These are phyloP conservation scores for Patiria miniata DNA, from an alignment of 35 echinoderm and acorn worm species.

Conservation along the genomic window DNA sequence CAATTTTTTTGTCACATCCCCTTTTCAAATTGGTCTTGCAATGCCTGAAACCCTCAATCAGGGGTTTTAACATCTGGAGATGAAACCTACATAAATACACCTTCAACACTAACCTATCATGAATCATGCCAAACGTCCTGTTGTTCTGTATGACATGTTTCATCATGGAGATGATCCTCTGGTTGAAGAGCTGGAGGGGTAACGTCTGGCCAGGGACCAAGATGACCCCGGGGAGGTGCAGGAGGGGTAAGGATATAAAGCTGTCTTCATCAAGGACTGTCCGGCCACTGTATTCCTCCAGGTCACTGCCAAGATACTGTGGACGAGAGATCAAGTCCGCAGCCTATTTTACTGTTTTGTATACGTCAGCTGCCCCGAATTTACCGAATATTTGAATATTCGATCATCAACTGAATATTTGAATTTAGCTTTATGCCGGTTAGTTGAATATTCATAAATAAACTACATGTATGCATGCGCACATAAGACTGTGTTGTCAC, in stretches of 20 bases:
- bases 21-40: too few relatives aligned
- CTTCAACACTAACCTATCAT: conserved; percentile 62
- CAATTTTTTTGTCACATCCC: too few relatives aligned
- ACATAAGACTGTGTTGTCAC: too few relatives aligned
- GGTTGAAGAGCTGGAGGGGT: conserved; percentile 92
- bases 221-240: conserved; percentile 78
- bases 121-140: conserved; percentile 95
- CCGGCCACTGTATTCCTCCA: conserved; percentile 97
- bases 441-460: background rate
- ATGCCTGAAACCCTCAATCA: too few relatives aligned
- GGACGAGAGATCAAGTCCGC: background rate
- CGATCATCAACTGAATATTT: too few relatives aligned
- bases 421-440: background rate
- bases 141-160: conserved; percentile 84
- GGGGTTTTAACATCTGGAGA: too few relatives aligned
- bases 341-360: background rate
- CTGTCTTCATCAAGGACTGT: conserved; percentile 94
- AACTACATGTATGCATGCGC: background rate
- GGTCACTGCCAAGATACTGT: conserved; percentile 88
- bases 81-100: too few relatives aligned
- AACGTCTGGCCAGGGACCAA: conserved; percentile 90
- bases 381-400: background rate
- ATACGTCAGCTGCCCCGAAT: background rate
- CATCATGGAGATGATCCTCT: conserved; percentile 86
- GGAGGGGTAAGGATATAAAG: conserved; percentile 69